phyloP scores from a whole-genome alignment of 2,797 vertebrate genomes.

The Ispidina lecontei region DNA sequence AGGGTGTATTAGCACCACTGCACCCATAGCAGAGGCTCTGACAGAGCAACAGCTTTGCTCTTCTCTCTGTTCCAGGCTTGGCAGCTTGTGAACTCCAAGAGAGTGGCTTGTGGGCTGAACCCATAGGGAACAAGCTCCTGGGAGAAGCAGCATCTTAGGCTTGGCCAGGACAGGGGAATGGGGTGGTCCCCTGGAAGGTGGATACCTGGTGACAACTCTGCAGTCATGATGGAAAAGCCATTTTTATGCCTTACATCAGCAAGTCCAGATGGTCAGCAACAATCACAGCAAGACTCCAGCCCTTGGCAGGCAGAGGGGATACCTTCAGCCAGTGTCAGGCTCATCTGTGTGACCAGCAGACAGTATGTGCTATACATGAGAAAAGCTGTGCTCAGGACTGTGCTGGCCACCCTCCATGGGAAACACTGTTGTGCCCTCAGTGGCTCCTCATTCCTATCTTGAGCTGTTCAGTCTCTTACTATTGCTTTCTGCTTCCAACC shows the following conservation, averaged over 20 bases:
- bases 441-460: neutral
- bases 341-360: accelerated
- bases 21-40: too few species aligned
- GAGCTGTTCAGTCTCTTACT: neutral
- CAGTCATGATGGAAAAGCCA: neutral
- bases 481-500: neutral
- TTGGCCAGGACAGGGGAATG: accelerated
- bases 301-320: neutral
- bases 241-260: constrained; percentile 23
- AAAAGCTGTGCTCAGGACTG: neutral
- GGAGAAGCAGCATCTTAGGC: neutral
- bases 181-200: neutral
- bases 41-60: too few species aligned
- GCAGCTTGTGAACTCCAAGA: too few species aligned
- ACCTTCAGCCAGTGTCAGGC: neutral
- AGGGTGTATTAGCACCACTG: too few species aligned
- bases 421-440: neutral
- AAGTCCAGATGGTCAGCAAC: constrained; percentile 13
- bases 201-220: neutral
- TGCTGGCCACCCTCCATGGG: neutral
- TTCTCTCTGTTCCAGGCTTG: too few species aligned
- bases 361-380: accelerated
- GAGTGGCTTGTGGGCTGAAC: neutral
- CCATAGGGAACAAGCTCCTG: accelerated
- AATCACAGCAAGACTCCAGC: neutral